A percentile compares a stretch with the other conserved stretches of the same genome.
phyloP scores from a whole-genome alignment of 1,140 invertebrate species.

The Aplysia californica region DNA sequence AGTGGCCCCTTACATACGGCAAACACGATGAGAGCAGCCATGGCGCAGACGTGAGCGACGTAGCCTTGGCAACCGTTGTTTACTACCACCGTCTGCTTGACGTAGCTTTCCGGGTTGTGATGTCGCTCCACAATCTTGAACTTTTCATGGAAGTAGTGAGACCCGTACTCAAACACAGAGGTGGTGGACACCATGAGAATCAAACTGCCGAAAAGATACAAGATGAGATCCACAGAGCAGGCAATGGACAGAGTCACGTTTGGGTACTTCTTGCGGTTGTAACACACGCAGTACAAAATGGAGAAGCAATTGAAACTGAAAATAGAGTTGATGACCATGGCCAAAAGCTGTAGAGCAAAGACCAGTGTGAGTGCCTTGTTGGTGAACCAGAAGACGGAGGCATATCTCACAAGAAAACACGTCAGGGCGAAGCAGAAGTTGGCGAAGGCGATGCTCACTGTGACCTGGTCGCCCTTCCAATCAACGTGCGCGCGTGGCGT shows the following conservation, averaged over 20 bases:
- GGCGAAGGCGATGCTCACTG: constrained; percentile 47
- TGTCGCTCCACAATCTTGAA: constrained; percentile 48
- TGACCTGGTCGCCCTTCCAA: constrained; percentile 31
- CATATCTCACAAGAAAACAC: constrained; percentile 46
- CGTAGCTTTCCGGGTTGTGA: constrained; percentile 39
- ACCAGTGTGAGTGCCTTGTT: constrained; percentile 48
- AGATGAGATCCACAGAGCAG: constrained; percentile 29
- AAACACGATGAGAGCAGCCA: constrained; percentile 45
- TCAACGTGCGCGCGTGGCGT: constrained; percentile 31
- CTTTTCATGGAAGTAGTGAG: constrained; percentile 49
- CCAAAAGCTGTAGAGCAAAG: constrained; percentile 52
- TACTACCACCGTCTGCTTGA: constrained; percentile 41
- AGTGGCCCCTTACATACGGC: constrained; percentile 50
- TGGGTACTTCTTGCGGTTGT: constrained; percentile 40
- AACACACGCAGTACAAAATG: constrained; percentile 48
- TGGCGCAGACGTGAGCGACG: constrained; percentile 49
- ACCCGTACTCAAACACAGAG: constrained; percentile 55
- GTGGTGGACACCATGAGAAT: constrained; percentile 48
- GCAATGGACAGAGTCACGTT: constrained; percentile 39
- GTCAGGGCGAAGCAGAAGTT: constrained; percentile 52
- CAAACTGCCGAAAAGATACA: constrained; percentile 45
- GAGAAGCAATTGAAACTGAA: constrained; percentile 48
- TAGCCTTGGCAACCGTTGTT: constrained; percentile 52
- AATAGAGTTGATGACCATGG: constrained; percentile 39
- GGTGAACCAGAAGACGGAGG: constrained; percentile 60